A percentile compares a stretch with the other conserved stretches of the same genome.
Evolutionary conservation across 2,888 invertebrate genomes (phyloP).

Genomic region (Nectonema munidae): DNA sequence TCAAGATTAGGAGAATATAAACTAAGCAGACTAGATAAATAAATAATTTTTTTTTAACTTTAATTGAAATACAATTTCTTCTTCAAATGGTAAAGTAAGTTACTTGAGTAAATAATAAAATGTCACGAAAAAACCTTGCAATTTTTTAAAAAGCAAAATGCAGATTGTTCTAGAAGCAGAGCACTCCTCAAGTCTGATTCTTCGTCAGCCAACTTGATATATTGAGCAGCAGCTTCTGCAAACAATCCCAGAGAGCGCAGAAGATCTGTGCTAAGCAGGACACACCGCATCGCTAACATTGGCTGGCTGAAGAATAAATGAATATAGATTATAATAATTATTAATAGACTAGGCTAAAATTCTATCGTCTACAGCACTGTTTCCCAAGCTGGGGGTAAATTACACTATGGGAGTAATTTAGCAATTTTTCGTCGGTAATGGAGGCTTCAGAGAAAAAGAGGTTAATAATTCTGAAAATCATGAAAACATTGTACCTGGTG

Average conservation of each 20-base stretch:
- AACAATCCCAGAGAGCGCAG: slow-evolving; percentile 41
- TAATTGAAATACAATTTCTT: too few relatives aligned
- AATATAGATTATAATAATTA: slow-evolving; percentile 13
- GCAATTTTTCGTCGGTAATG: too few relatives aligned
- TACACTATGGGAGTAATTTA: too few relatives aligned
- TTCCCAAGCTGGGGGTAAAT: background rate
- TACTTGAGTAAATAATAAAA: too few relatives aligned
- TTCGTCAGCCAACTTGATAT: slow-evolving; percentile 53
- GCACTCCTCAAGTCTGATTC: slow-evolving; percentile 84
- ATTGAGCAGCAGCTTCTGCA: slow-evolving; percentile 68
- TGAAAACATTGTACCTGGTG: too few relatives aligned
- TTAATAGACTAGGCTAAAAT: slow-evolving; percentile 7
- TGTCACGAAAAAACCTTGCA: too few relatives aligned
- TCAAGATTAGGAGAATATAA: too few relatives aligned
- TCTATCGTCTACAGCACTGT: background rate
- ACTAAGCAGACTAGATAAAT: too few relatives aligned
- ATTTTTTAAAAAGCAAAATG: slow-evolving; percentile 40
- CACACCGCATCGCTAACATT: slow-evolving; percentile 62
- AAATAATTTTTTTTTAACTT: too few relatives aligned
- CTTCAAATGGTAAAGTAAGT: too few relatives aligned
- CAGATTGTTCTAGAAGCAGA: slow-evolving; percentile 63
- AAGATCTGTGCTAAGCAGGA: slow-evolving; percentile 53
- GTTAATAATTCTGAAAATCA: too few relatives aligned
- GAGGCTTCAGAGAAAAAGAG: too few relatives aligned
- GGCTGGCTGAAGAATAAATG: slow-evolving; percentile 34